A percentile compares a stretch with the other conserved stretches of the same genome.
phyloP scores from a whole-genome alignment of 2,888 invertebrate genomes.

The Drosophila sordidula region DNA sequence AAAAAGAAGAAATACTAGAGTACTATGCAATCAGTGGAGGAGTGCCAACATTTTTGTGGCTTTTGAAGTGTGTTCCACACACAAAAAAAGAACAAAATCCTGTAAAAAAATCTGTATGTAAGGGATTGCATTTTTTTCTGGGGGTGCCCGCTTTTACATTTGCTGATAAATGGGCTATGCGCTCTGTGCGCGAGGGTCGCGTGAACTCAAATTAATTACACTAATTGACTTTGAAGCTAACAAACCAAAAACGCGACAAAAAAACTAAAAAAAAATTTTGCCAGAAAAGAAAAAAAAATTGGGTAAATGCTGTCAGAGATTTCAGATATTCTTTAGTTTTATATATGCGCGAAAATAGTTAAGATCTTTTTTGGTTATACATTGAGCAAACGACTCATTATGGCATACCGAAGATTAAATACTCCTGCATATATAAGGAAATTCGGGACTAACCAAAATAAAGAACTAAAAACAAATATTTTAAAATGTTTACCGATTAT shows the following conservation, averaged over 20 bases:
- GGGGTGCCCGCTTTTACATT: constrained; percentile 24
- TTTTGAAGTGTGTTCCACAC: constrained; percentile 37
- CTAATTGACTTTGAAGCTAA: constrained; percentile 79
- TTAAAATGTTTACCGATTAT: too few relatives aligned
- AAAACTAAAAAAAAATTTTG: background rate
- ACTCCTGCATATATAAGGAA: too few relatives aligned
- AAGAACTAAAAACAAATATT: too few relatives aligned
- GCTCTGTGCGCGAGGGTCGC: constrained; percentile 35
- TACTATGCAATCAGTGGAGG: constrained; percentile 50
- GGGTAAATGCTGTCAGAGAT: constrained; percentile 10
- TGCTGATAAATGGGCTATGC: constrained; percentile 49
- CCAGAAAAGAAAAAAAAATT: constrained; percentile 3
- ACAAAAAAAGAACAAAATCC: constrained; percentile 3
- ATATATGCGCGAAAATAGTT: background rate
- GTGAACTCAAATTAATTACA: constrained; percentile 76
- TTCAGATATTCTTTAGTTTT: constrained; percentile 5
- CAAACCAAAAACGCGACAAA: constrained; percentile 56
- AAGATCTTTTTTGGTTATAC: background rate
- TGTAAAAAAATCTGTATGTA: constrained; percentile 14
- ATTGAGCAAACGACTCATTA: too few relatives aligned
- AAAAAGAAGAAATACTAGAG: constrained; percentile 32
- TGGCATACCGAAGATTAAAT: constrained; percentile 3
- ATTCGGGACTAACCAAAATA: too few relatives aligned
- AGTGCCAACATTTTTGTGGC: constrained; percentile 62
- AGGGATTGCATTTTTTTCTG: constrained; percentile 40